Conservation (phyloP, 2,797 vertebrate species). For the Thaleichthys pacificus region DNA sequence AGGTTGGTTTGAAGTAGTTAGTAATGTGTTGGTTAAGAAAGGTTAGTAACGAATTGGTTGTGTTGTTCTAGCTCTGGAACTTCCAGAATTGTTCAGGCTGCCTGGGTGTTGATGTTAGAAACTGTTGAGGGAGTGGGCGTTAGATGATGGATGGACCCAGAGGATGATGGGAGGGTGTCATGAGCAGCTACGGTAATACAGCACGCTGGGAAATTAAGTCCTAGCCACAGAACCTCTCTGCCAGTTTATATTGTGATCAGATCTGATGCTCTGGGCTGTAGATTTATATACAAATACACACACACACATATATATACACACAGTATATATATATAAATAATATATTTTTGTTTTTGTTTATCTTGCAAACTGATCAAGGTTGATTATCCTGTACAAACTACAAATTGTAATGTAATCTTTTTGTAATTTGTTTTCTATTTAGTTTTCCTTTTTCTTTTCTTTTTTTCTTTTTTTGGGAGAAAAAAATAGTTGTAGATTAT, state of each 20-base stretch:
- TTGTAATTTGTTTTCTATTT: slow-evolving; percentile 75
- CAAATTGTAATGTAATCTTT: slow-evolving; percentile 86
- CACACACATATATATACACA: slow-evolving; percentile 45
- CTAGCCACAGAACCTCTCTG: slow-evolving; percentile 58
- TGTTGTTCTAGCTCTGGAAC: not conserved
- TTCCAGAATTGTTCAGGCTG: slow-evolving; percentile 2
- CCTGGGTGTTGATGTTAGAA: not conserved
- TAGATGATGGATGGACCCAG: slow-evolving; percentile 54
- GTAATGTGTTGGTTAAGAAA: not conserved
- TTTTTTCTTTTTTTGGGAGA: slow-evolving; percentile 60
- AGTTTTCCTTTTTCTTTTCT: too few species aligned
- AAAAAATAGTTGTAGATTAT: slow-evolving; percentile 69
- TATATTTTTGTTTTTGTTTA: slow-evolving; percentile 61
- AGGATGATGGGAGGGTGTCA: slow-evolving; percentile 29
- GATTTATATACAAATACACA: slow-evolving; percentile 65
- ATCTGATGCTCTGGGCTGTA: slow-evolving; percentile 66
- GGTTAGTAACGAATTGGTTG: not conserved
- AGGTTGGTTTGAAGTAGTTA: not conserved
- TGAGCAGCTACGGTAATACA: too few species aligned
- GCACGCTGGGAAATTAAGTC: slow-evolving; percentile 49
- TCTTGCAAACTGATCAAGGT: slow-evolving; percentile 74
- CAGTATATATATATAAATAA: slow-evolving; percentile 55
- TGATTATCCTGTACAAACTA: slow-evolving; percentile 85
- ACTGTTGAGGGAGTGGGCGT: slow-evolving; percentile 55
- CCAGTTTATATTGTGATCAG: slow-evolving; percentile 67